Evolutionary conservation across 2,888 invertebrate genomes (phyloP).

Genomic region (Sphaeridia pumilis): DNA sequence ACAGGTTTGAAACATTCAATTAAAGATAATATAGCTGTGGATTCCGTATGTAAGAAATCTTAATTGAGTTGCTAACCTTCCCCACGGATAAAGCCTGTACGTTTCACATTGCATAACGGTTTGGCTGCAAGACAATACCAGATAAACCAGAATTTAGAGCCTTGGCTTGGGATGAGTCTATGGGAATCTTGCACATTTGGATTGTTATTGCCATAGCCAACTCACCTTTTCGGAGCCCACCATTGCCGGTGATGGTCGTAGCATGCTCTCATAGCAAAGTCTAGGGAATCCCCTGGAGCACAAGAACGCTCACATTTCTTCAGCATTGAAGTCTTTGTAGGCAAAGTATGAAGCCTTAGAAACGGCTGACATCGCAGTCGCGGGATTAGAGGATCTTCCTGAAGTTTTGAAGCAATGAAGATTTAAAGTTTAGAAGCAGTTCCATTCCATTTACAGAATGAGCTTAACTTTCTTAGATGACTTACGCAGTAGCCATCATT

Average conservation of each 20-base stretch:
- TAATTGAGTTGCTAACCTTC: constrained; percentile 21
- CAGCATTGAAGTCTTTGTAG: constrained; percentile 25
- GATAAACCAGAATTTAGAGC: too few species aligned
- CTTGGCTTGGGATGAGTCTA: neutral
- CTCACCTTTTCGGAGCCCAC: constrained; percentile 23
- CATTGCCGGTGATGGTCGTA: constrained; percentile 33
- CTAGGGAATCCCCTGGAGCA: constrained; percentile 30
- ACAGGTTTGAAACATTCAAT: neutral
- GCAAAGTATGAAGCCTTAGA: constrained; percentile 23
- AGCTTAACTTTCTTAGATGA: too few species aligned
- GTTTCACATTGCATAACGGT: constrained; percentile 31
- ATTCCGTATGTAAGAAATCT: neutral
- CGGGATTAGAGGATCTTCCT: constrained; percentile 16
- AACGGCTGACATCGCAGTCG: constrained; percentile 29
- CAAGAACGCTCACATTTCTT: constrained; percentile 29
- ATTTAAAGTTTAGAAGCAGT: neutral
- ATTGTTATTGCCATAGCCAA: neutral
- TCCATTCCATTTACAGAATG: neutral
- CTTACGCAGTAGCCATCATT: constrained; percentile 7
- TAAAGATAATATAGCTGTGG: too few species aligned
- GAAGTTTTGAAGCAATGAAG: neutral
- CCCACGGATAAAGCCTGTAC: constrained; percentile 32
- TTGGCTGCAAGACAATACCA: constrained; percentile 7
- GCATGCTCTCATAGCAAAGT: constrained; percentile 27
- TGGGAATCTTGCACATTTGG: constrained; percentile 3